These are phyloP conservation scores for Mycalesis mineus DNA, from an alignment of 2,888 invertebrate species.

Conservation along the genomic window DNA sequence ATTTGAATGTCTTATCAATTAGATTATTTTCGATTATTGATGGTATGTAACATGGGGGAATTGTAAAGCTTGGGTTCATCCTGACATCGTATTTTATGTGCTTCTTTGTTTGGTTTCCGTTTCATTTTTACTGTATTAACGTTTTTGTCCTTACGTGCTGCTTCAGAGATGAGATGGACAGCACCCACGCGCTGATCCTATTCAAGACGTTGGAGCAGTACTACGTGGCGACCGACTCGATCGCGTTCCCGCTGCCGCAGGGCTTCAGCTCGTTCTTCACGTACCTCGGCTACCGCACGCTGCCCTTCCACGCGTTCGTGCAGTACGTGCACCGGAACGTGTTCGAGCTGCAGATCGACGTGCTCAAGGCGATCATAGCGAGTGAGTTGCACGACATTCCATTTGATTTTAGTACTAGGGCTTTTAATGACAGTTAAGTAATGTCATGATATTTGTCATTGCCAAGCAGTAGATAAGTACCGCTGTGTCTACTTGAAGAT, in stretches of 20 bases:
- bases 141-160: neutral
- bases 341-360: constrained; percentile 91
- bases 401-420: too few species aligned
- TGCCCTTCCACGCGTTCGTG: constrained; percentile 87
- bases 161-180: constrained; percentile 84
- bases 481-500: too few species aligned
- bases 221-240: constrained; percentile 85
- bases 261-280: constrained; percentile 94
- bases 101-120: neutral
- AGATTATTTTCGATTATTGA: too few species aligned
- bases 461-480: too few species aligned
- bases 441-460: too few species aligned
- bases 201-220: constrained; percentile 90
- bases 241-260: constrained; percentile 88
- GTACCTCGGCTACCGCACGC: constrained; percentile 88
- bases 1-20: neutral
- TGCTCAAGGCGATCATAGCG: constrained; percentile 89
- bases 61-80: neutral
- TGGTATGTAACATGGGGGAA: too few species aligned
- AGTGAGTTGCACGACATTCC: constrained; percentile 80
- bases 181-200: constrained; percentile 82
- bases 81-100: neutral
- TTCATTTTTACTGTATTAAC: neutral
- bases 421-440: too few species aligned
- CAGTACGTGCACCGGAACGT: constrained; percentile 91